Percentiles rank a stretch among this genome's conserved stretches.
phyloP scores from a whole-genome alignment of 2,888 invertebrate genomes.

The Chrysolina oricalcia region DNA sequence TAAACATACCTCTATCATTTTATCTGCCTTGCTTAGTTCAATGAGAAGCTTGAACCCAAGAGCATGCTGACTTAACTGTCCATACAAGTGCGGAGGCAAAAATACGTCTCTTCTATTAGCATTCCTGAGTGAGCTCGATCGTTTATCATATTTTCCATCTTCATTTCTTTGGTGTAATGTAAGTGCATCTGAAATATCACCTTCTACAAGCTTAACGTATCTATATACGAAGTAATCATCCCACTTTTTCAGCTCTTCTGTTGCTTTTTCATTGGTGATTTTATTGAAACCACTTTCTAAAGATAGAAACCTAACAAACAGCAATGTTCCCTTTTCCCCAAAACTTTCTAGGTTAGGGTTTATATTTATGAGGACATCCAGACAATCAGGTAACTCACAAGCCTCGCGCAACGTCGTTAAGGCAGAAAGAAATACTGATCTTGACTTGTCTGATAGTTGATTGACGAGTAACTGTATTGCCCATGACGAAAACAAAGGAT shows the following conservation, averaged over 20 bases:
- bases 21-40: constrained; percentile 71
- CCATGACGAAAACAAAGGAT: constrained; percentile 88
- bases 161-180: constrained; percentile 88
- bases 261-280: constrained; percentile 74
- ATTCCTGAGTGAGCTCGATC: constrained; percentile 76
- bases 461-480: constrained; percentile 88
- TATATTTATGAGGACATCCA: constrained; percentile 84
- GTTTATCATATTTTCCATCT: constrained; percentile 82
- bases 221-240: constrained; percentile 82
- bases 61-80: constrained; percentile 84
- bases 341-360: constrained; percentile 81
- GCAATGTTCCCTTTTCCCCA: constrained; percentile 81
- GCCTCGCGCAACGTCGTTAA: constrained; percentile 92
- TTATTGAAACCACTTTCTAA: constrained; percentile 81
- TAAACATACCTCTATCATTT: constrained; percentile 56
- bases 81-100: constrained; percentile 87
- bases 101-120: constrained; percentile 72
- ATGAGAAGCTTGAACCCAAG: constrained; percentile 75
- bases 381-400: constrained; percentile 87
- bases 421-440: constrained; percentile 84
- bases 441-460: constrained; percentile 88
- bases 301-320: constrained; percentile 85
- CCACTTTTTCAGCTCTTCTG: constrained; percentile 87
- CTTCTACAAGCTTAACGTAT: constrained; percentile 93
- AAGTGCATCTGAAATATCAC: constrained; percentile 89